phyloP scores from a whole-genome alignment of 2,797 vertebrate genomes.

The Aythya fuligula region DNA sequence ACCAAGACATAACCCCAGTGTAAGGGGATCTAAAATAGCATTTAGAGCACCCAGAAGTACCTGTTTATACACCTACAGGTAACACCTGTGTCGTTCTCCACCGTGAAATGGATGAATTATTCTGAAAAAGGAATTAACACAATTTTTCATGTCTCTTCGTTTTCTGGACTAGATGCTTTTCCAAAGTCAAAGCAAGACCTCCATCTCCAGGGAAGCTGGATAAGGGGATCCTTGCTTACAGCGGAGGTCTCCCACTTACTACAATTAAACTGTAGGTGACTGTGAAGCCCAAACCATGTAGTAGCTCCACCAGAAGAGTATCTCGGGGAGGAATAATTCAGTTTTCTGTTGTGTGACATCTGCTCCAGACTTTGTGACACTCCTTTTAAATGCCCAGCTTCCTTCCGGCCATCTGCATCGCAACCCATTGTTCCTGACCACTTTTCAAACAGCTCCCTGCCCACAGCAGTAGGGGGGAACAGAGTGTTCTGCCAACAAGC shows the following conservation, averaged over 20 bases:
- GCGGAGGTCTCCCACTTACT: background rate
- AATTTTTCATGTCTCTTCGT: background rate
- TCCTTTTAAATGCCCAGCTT: background rate
- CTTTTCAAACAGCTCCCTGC: background rate
- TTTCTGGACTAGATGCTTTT: background rate
- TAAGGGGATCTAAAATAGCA: rapidly evolving
- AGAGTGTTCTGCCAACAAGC: background rate
- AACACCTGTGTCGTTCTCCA: background rate
- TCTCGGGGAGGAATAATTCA: background rate
- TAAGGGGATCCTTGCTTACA: background rate
- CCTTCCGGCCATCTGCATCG: background rate
- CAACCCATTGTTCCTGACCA: background rate
- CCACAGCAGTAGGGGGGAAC: background rate
- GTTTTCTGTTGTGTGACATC: background rate
- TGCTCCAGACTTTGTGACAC: background rate
- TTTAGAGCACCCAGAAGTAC: background rate
- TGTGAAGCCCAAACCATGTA: background rate
- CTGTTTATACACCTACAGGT: background rate
- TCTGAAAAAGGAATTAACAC: background rate
- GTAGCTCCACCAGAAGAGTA: background rate
- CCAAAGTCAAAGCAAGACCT: background rate
- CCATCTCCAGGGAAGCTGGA: background rate
- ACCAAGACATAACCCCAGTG: background rate
- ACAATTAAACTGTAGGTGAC: rapidly evolving
- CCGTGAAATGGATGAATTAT: background rate